Evolutionary conservation across 2,113 vertebrate species (phyloP).

Genomic region (Sardina pilchardus): DNA sequence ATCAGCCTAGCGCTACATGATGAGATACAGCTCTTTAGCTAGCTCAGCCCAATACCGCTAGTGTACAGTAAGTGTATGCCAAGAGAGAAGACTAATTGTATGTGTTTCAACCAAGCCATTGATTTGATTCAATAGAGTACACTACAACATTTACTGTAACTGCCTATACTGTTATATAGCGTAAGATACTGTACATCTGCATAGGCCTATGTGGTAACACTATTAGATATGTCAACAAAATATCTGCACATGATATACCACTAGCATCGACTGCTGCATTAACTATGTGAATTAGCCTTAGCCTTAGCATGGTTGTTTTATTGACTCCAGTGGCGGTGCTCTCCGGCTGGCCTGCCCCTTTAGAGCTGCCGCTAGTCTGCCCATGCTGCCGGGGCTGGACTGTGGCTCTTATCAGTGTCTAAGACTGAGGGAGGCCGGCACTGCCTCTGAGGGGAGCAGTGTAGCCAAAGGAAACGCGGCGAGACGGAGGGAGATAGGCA

Average conservation of each 20-base stretch:
- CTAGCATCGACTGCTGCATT: not conserved
- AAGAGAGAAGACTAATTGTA: not conserved
- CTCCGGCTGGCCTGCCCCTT: not conserved
- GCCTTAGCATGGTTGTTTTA: constrained; percentile 50
- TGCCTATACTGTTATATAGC: too few relatives aligned
- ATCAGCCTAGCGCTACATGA: too few relatives aligned
- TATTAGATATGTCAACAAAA: not conserved
- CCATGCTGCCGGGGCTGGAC: not conserved
- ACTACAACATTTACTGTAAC: too few relatives aligned
- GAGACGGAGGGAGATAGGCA: not conserved
- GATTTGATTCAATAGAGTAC: not conserved
- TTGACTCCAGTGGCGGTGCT: not conserved
- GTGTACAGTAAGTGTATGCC: too few relatives aligned
- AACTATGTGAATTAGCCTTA: not conserved
- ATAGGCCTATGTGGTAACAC: not conserved
- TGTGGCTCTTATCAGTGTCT: constrained; percentile 69
- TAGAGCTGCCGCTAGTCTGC: not conserved
- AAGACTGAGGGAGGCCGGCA: constrained; percentile 43
- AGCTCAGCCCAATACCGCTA: too few relatives aligned
- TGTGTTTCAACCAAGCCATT: not conserved
- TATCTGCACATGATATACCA: not conserved
- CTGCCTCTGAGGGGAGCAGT: not conserved
- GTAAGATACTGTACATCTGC: too few relatives aligned
- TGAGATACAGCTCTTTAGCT: too few relatives aligned
- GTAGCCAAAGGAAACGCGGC: not conserved